A percentile compares a stretch with the other conserved stretches of the same genome.
phyloP scores from a whole-genome alignment of 1,140 invertebrate species.

The Camponotus floridanus region DNA sequence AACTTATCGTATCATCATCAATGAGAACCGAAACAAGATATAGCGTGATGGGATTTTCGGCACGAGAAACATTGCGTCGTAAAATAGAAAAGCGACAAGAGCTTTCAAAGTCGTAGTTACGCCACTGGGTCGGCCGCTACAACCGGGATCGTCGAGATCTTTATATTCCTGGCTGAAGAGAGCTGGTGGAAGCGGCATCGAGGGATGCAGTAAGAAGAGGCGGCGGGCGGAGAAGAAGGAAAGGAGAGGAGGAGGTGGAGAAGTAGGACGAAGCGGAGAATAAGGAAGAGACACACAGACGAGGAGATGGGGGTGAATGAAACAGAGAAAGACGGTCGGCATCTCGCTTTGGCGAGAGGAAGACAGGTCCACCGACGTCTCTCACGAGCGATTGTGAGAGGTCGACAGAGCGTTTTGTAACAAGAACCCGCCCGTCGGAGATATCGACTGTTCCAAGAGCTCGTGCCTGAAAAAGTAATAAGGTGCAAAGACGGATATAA shows the following conservation, averaged over 20 bases:
- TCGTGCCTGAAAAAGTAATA: conserved; percentile 79
- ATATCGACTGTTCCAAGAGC: conserved; percentile 76
- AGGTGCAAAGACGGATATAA: conserved; percentile 76
- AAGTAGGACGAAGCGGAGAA: conserved; percentile 70
- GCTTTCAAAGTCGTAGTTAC: conserved; percentile 51
- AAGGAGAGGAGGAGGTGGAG: conserved; percentile 20
- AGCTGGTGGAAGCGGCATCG: conserved; percentile 44
- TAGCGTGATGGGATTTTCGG: neutral
- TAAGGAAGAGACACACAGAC: conserved; percentile 71
- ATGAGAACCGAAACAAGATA: neutral
- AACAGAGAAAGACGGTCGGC: conserved; percentile 30
- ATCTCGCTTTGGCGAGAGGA: conserved; percentile 59
- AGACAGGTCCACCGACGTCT: conserved; percentile 70
- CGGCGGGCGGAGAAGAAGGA: neutral
- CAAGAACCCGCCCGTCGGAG: conserved; percentile 74
- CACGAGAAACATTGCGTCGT: neutral
- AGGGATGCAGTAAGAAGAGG: conserved; percentile 32
- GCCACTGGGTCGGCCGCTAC: conserved; percentile 61
- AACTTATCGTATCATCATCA: neutral
- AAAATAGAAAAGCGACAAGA: conserved; percentile 39
- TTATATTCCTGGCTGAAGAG: conserved; percentile 63
- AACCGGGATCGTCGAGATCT: conserved; percentile 67
- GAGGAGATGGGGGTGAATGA: neutral
- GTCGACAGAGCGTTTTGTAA: conserved; percentile 80
- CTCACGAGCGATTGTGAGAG: conserved; percentile 75